phyloP scores from a whole-genome alignment of 2,797 vertebrate genomes.

The Danio kyathit region DNA sequence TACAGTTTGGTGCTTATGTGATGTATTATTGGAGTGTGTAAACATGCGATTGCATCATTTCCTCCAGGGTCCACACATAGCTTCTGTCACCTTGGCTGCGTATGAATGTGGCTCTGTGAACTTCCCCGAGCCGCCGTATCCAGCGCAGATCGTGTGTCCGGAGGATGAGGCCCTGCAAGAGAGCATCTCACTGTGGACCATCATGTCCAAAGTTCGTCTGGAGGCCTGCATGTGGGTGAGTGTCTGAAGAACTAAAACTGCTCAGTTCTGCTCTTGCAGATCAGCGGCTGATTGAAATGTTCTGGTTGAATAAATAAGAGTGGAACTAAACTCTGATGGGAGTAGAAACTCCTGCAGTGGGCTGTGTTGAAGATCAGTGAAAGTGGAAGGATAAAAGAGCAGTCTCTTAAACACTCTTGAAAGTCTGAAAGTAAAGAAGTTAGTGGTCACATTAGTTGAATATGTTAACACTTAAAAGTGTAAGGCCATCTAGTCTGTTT shows the following conservation, averaged over 20 bases:
- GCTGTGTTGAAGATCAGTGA: too few relatives aligned
- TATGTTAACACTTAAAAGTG: too few relatives aligned
- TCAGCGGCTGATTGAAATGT: neutral
- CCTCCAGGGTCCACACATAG: slow-evolving; percentile 95
- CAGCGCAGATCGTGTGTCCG: slow-evolving; percentile 94
- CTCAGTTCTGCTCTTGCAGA: neutral
- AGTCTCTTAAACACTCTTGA: too few relatives aligned
- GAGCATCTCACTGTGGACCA: slow-evolving; percentile 91
- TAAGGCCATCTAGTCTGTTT: too few relatives aligned
- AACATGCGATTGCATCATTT: slow-evolving; percentile 22
- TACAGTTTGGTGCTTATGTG: neutral
- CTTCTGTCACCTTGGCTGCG: slow-evolving; percentile 96
- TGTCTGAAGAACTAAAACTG: slow-evolving; percentile 20
- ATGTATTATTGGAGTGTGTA: slow-evolving; percentile 8
- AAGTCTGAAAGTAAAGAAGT: too few relatives aligned
- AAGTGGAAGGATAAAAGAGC: too few relatives aligned
- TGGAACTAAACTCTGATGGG: too few relatives aligned
- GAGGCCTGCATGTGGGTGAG: slow-evolving; percentile 99
- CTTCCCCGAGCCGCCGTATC: slow-evolving; percentile 98
- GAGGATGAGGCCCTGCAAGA: slow-evolving; percentile 77
- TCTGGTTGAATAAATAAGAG: too few relatives aligned
- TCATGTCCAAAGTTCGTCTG: slow-evolving; percentile 98
- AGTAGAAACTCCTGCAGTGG: too few relatives aligned
- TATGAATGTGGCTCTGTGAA: slow-evolving; percentile 98
- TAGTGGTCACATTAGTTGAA: too few relatives aligned